Conservation (phyloP, 2,113 vertebrate genomes). For the Aptenodytes forsteri region DNA sequence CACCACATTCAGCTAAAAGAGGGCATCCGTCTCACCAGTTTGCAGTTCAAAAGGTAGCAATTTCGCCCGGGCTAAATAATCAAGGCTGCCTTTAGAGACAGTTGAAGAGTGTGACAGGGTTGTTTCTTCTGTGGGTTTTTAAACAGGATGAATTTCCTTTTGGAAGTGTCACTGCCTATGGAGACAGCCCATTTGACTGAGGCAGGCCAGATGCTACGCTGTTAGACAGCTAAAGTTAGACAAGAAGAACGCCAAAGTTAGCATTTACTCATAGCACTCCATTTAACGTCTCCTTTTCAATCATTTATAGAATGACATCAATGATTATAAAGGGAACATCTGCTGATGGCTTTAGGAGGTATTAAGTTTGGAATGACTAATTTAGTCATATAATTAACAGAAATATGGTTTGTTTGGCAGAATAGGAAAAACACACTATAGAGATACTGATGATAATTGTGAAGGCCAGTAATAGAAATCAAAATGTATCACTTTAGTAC, state of each 20-base stretch:
- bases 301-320: constrained; percentile 20
- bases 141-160: neutral
- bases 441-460: constrained; percentile 55
- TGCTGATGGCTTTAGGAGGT: constrained; percentile 66
- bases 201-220: neutral
- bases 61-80: neutral
- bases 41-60: neutral
- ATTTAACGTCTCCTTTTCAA: neutral
- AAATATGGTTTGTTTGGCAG: constrained; percentile 51
- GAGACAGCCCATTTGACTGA: neutral
- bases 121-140: neutral
- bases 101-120: neutral
- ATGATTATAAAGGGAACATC: constrained; percentile 48
- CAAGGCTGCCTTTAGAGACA: neutral
- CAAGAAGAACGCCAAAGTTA: constrained; percentile 2
- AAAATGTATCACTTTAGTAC: constrained; percentile 19
- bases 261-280: neutral
- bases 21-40: neutral
- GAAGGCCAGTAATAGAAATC: constrained; percentile 55
- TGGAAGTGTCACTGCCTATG: neutral
- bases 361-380: constrained; percentile 60
- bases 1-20: neutral
- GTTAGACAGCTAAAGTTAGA: neutral
- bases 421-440: constrained; percentile 18
- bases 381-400: constrained; percentile 62